Percentiles rank a stretch among this genome's conserved stretches.
These are phyloP conservation scores for Gorsachius goisagi DNA, from an alignment of 2,113 vertebrate species.

Conservation along the genomic window DNA sequence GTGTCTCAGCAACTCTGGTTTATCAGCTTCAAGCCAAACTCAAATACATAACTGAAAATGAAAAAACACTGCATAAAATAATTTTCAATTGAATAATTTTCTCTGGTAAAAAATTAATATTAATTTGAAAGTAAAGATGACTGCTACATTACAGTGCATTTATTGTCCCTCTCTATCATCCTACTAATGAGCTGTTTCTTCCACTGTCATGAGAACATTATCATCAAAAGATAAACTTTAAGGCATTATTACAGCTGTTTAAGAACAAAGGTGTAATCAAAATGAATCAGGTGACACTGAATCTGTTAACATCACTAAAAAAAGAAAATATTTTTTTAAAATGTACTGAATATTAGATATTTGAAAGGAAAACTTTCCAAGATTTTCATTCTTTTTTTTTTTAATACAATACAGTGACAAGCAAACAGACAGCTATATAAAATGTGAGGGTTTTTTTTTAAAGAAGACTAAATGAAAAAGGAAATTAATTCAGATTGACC, in stretches of 20 bases:
- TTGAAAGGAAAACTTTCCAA: background rate
- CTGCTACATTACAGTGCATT: background rate
- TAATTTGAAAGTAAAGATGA: conserved; percentile 9
- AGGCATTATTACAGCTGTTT: background rate
- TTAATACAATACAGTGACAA: background rate
- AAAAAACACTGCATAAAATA: background rate
- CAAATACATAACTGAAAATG: conserved; percentile 19
- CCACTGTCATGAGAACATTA: background rate
- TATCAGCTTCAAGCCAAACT: background rate
- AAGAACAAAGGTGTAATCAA: background rate
- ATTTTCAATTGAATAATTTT: background rate
- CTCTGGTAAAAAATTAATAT: background rate
- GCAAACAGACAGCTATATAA: background rate
- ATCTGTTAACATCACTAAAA: background rate
- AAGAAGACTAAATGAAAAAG: background rate
- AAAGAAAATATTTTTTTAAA: background rate
- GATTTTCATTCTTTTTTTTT: background rate
- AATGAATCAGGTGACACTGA: background rate
- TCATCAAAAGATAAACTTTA: background rate
- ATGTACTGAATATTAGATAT: background rate
- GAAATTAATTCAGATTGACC: background rate
- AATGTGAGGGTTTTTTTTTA: fast-evolving
- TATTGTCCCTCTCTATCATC: background rate
- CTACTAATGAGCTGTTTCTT: background rate
- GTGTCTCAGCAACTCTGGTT: background rate